Percentiles rank a stretch among this genome's conserved stretches.
Conservation (phyloP, 2,888 invertebrate genomes). For the Coenonympha glycerion region DNA sequence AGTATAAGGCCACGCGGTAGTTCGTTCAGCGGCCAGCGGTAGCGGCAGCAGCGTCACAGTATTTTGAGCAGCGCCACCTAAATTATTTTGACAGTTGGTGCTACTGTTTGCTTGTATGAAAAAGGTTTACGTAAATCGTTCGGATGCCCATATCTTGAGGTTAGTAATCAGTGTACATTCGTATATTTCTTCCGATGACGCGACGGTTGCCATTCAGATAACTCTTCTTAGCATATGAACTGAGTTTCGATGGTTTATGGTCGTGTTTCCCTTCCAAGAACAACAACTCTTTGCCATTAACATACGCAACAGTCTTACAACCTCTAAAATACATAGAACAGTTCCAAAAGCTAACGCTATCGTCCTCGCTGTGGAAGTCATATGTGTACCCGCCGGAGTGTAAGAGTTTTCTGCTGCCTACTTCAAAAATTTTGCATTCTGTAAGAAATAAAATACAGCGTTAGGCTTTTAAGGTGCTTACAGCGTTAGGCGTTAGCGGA, state of each 20-base stretch:
- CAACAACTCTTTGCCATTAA: neutral
- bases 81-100: too few species aligned
- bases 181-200: neutral
- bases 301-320: neutral
- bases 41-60: too few species aligned
- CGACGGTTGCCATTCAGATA: neutral
- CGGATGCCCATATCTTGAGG: too few species aligned
- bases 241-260: neutral
- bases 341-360: conserved; percentile 30
- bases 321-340: conserved; percentile 25
- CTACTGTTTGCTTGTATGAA: too few species aligned
- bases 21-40: too few species aligned
- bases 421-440: conserved; percentile 22
- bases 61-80: too few species aligned
- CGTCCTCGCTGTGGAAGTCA: conserved; percentile 31
- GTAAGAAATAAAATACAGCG: neutral
- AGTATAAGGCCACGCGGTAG: too few species aligned
- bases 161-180: too few species aligned
- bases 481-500: too few species aligned
- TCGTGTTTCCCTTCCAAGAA: neutral
- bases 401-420: conserved; percentile 20
- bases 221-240: neutral
- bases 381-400: conserved; percentile 30
- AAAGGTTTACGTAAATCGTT: too few species aligned
- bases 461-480: too few species aligned